Conservation (phyloP, 2,113 vertebrate species). For the Ctenodactylus gundi region DNA sequence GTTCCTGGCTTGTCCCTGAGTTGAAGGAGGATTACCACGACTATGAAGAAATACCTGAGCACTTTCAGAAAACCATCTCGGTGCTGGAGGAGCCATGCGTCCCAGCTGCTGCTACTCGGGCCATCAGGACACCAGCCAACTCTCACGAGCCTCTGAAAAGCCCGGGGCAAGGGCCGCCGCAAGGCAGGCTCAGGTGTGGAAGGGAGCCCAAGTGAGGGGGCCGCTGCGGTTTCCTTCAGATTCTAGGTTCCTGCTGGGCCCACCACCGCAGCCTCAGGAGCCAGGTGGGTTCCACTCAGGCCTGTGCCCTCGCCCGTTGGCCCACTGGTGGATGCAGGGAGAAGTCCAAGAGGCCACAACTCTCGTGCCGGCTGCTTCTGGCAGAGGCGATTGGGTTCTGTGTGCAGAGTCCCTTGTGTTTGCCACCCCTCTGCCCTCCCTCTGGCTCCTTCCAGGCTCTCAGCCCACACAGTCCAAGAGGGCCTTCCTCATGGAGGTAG, state of each 20-base stretch:
- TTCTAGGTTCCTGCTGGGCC: background rate
- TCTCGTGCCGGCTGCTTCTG: background rate
- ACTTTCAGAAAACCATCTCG: conserved; percentile 51
- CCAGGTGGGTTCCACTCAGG: background rate
- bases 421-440: background rate
- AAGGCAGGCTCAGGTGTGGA: background rate
- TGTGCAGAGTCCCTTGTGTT: background rate
- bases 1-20: background rate
- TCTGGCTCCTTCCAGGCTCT: background rate
- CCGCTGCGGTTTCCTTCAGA: background rate
- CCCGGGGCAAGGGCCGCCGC: background rate
- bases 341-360: background rate
- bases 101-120: conserved; percentile 60
- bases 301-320: background rate
- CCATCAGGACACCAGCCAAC: background rate
- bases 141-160: background rate
- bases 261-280: background rate
- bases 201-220: background rate
- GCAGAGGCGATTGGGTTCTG: background rate
- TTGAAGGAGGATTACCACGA: conserved; percentile 70
- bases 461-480: background rate
- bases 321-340: background rate
- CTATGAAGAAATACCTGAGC: conserved; percentile 83
- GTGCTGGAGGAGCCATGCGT: conserved; percentile 53
- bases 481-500: background rate